Percentiles rank a stretch among this genome's conserved stretches.
Evolutionary conservation across 30 jellyfish, hydroid and myxozoan species (phyloP).

Genomic region (Morbakka virulenta): DNA sequence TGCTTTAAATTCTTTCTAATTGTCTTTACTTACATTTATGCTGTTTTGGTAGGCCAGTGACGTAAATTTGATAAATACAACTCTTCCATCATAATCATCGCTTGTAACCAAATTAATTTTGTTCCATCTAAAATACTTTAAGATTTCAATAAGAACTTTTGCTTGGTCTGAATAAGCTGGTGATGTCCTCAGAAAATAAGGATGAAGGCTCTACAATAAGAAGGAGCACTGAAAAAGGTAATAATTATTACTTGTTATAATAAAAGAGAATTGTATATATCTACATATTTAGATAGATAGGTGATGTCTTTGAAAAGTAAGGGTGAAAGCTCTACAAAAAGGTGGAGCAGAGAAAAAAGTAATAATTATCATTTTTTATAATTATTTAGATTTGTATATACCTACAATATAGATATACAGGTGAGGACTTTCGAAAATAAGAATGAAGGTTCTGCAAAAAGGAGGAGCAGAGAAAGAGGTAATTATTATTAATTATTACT

Average conservation of each 20-base stretch:
- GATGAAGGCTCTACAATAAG: constrained; percentile 30
- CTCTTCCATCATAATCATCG: constrained; percentile 48
- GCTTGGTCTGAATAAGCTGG: constrained; percentile 79
- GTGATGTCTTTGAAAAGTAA: constrained; percentile 52
- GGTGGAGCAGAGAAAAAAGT: not conserved
- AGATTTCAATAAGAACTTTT: constrained; percentile 31
- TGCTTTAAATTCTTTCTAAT: not conserved
- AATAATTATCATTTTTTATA: too few relatives aligned
- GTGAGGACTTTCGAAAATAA: constrained; percentile 52
- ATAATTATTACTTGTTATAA: too few relatives aligned
- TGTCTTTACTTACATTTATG: constrained; percentile 63
- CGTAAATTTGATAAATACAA: constrained; percentile 60
- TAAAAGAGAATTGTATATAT: too few relatives aligned
- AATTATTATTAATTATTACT: too few relatives aligned
- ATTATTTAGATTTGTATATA: too few relatives aligned
- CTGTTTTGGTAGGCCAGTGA: constrained; percentile 81
- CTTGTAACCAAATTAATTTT: constrained; percentile 68
- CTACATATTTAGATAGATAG: constrained; percentile 60
- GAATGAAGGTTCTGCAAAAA: constrained; percentile 40
- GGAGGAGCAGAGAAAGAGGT: not conserved
- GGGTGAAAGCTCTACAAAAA: constrained; percentile 44
- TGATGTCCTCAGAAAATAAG: constrained; percentile 59
- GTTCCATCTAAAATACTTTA: constrained; percentile 57
- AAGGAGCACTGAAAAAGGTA: not conserved
- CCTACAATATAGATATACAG: constrained; percentile 60